Evolutionary conservation across 2,888 invertebrate species (phyloP).

Genomic region (Lasioglossum zephyrum): DNA sequence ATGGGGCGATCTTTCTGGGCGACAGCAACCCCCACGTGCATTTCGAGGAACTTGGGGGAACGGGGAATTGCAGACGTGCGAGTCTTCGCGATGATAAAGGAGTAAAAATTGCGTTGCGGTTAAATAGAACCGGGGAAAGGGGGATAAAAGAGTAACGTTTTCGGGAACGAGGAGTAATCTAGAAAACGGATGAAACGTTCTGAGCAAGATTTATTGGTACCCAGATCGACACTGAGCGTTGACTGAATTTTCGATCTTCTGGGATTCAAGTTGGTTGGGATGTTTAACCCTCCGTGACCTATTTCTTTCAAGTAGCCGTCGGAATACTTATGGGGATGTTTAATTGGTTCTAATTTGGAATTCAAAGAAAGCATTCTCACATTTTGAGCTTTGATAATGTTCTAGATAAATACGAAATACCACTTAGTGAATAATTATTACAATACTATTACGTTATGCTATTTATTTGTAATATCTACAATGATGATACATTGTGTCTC

Average conservation of each 20-base stretch:
- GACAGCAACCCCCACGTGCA: constrained; percentile 13
- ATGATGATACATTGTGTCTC: no score
- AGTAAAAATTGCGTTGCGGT: background rate
- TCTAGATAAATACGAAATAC: no score
- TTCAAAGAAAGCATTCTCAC: no score
- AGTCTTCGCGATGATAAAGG: constrained; percentile 16
- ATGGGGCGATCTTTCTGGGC: constrained; percentile 18
- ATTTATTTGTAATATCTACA: no score
- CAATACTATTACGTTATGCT: no score
- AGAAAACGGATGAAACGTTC: background rate
- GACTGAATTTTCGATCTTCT: background rate
- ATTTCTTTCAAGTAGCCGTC: background rate
- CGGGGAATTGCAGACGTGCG: constrained; percentile 9
- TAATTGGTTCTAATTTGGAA: no score
- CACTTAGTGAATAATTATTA: no score
- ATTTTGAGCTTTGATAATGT: no score
- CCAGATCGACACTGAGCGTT: background rate
- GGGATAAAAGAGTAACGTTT: background rate
- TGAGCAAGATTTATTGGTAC: background rate
- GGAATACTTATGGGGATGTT: no score
- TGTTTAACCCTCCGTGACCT: background rate
- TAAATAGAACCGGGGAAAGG: background rate
- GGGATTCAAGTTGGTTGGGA: background rate
- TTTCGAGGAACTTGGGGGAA: constrained; percentile 3
- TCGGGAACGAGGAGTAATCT: background rate